Base-by-base conservation (phyloP, 1,140 invertebrate species). In the Proales similis region DNA sequence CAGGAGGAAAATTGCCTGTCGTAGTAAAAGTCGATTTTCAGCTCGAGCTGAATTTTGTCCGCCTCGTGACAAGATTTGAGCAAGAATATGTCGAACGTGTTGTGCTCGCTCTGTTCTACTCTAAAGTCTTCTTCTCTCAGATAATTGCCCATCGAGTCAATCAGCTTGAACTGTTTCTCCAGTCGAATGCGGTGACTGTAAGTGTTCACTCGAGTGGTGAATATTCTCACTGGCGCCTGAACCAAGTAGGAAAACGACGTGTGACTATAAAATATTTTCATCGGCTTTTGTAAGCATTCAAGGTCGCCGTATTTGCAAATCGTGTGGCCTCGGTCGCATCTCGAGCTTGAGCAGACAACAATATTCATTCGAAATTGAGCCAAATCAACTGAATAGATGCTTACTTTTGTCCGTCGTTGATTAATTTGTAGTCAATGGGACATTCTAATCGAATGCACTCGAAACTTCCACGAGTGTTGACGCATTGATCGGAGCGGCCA, bases 181-280 rank as follows among this genome's bases (percentile, higher is more conserved):
- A 86, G 69, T 7, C 79, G 30, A 14, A 84, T 83, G 17, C 78
- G 78, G 69, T 76, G 83, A 82, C 14, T 81, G 74, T 0, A 86
- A 85, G 0, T 86, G 26, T 57, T 57, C 5, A 57, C 76, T 60
- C 85, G 80, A 82, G 94, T 89, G 7, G 86, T 89, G 72, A 92
- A 93, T 1, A 95, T 75, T 49, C 87, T 83, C 1, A 76, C 69
- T 0, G 86, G 83, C 5, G 92, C 80, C 22, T 83, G 82, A 14
- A 90, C 75, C 71, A 88, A 87, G 47, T 87, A 86, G 0, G 87
- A 84, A 66, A 94, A 85, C 0, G 87, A 87, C 64, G 94, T 85
- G 72, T 87, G 94, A 75, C 91, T 91, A 77, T 84, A 90, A 4
- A 87, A 89, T 69, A 85, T 86, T 48, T 85, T 84, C 14, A 86